Base-by-base conservation (phyloP, 2,113 vertebrate genomes). In the Enhydra lutris region DNA sequence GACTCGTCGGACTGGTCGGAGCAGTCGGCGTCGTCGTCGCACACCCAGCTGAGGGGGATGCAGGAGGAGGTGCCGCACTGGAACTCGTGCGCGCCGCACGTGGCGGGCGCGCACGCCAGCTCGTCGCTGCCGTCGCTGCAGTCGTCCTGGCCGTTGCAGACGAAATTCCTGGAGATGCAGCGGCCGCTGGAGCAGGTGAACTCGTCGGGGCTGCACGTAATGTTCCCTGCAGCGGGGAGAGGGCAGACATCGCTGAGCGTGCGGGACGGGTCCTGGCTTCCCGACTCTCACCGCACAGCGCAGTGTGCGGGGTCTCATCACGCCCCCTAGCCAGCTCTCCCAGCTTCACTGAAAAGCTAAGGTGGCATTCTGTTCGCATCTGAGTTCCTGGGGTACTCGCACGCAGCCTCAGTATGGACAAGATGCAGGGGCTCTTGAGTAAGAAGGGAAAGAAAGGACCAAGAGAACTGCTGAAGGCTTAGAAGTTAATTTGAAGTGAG, bases 141-240 rank as follows among this genome's bases (percentile, higher is more conserved):
- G 98, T 99, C 99, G n/a, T 99, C 99, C 98, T 99, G 99, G 6
- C 99, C 98, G 13, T 99, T 99, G 94, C 99, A 99, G 80, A 99
- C 99, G 63, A 99, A 99, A 98, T 99, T 99, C 29, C 97, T 99
- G 18, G 99, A 99, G 98, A 99, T 99, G 90, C 99, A 99, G 74
- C 99, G 99, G 6, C 99, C 99, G 21, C 99, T 99, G 98, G 98
- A 99, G 57, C 99, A 99, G 1, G 99, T 99, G 98, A 99, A 99
- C 97, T 99, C 99, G 24, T 99, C 98, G 24, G 99, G 97, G 55
- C 99, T 99, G 14, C 99, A 99, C 0, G 99, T 99, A 83, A 99
- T 98, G 92, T 99, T 99, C 55, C 99, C 99, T 99, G 86, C 36
- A 45, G n/a, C 4, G 42, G 29, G 90, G 93, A 96, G 42, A 97